phyloP scores from a whole-genome alignment of 2,797 vertebrate species.

The Enteromius trimaculatus region DNA sequence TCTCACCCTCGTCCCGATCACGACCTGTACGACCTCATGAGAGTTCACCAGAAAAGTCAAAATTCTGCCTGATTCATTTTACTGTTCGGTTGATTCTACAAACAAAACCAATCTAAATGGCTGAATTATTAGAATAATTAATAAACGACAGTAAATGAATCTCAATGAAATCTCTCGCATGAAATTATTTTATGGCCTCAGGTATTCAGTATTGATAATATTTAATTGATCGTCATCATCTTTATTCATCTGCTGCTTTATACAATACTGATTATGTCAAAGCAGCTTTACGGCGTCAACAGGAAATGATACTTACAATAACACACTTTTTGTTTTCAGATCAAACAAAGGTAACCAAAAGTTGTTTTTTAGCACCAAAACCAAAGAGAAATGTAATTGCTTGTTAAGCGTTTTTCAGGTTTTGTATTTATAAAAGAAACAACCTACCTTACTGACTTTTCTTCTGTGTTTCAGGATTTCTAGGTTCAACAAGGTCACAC shows the following conservation, averaged over 20 bases:
- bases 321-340: background rate
- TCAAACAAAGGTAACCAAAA: too few relatives aligned
- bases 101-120: background rate
- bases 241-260: background rate
- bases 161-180: background rate
- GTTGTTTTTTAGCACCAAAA: background rate
- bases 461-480: slow-evolving; percentile 42
- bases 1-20: background rate
- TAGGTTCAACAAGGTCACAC: slow-evolving; percentile 30
- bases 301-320: background rate
- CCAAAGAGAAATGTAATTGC: slow-evolving; percentile 11
- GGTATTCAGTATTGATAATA: too few relatives aligned
- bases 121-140: background rate
- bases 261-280: background rate
- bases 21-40: background rate
- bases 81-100: background rate
- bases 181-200: background rate
- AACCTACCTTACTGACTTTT: slow-evolving; percentile 36
- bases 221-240: background rate
- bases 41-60: slow-evolving; percentile 1
- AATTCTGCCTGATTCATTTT: background rate
- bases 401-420: background rate
- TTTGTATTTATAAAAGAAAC: background rate
- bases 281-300: background rate
- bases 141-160: background rate